These are phyloP conservation scores for Drosophila kurseongensis DNA, from an alignment of 1,140 invertebrate species.

Conservation along the genomic window DNA sequence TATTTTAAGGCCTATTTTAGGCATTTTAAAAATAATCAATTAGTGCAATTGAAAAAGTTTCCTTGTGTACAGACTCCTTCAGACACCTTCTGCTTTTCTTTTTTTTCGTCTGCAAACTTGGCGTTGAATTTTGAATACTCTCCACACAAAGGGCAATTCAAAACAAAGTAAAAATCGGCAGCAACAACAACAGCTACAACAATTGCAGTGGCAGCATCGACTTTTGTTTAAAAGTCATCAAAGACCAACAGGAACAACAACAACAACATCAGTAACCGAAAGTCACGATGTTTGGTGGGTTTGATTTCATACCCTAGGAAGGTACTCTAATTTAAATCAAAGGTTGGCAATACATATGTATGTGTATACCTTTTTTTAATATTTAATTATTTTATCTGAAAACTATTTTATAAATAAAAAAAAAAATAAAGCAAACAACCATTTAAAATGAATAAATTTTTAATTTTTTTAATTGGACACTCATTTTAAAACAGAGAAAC, in stretches of 20 bases:
- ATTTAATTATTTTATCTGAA: not conserved
- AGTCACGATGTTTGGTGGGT: slow-evolving; percentile 68
- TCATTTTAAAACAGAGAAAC: too few relatives aligned
- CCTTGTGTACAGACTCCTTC: not conserved
- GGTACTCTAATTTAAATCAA: not conserved
- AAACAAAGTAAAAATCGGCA: slow-evolving; percentile 48
- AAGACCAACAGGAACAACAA: slow-evolving; percentile 70
- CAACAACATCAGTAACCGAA: slow-evolving; percentile 41
- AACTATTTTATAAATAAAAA: too few relatives aligned
- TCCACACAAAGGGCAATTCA: slow-evolving; percentile 21
- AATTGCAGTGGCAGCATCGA: slow-evolving; percentile 54
- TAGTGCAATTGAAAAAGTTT: not conserved
- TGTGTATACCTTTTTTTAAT: too few relatives aligned
- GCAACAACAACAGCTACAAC: slow-evolving; percentile 18
- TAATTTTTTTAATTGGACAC: too few relatives aligned
- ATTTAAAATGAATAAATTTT: too few relatives aligned
- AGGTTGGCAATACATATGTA: not conserved
- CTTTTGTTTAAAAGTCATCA: slow-evolving; percentile 79
- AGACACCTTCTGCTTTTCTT: not conserved
- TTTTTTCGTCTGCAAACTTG: slow-evolving; percentile 15
- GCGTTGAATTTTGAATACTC: slow-evolving; percentile 16
- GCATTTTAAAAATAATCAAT: not conserved
- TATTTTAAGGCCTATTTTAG: too few relatives aligned
- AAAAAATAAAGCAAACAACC: too few relatives aligned
- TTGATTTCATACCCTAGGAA: slow-evolving; percentile 23